A percentile compares a stretch with the other conserved stretches of the same genome.
Conservation (phyloP, 2,113 vertebrate species). For the Corythoichthys intestinalis region DNA sequence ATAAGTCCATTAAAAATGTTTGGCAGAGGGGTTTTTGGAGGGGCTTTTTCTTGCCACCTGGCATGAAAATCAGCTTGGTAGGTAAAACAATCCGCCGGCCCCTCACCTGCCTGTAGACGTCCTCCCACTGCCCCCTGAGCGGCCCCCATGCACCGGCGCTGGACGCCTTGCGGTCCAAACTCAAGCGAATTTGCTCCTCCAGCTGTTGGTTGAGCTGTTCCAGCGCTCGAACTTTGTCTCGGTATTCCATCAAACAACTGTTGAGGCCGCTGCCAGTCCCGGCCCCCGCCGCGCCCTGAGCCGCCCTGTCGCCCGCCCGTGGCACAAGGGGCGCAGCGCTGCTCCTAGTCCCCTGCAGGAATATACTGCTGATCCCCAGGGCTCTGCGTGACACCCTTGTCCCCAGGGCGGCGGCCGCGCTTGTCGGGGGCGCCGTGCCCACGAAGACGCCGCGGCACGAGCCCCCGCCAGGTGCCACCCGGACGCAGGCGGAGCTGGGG, state of each 20-base stretch:
- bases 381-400: constrained; percentile 85
- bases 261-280: constrained; percentile 72
- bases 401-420: constrained; percentile 71
- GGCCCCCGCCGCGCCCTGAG: constrained; percentile 37
- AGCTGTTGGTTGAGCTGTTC: constrained; percentile 88
- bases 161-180: constrained; percentile 81
- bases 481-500: constrained; percentile 28
- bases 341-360: constrained; percentile 86
- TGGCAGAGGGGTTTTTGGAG: too few species aligned
- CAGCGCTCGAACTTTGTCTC: constrained; percentile 84
- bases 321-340: constrained; percentile 68
- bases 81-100: background rate
- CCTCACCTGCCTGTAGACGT: constrained; percentile 82
- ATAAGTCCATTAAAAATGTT: too few species aligned
- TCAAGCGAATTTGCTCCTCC: constrained; percentile 82
- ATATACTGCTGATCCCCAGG: constrained; percentile 91
- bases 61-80: too few species aligned
- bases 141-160: constrained; percentile 76
- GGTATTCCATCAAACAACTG: constrained; percentile 83
- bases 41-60: too few species aligned
- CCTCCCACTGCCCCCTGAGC: constrained; percentile 79
- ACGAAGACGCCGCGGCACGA: constrained; percentile 76
- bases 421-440: constrained; percentile 62
- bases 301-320: constrained; percentile 63
- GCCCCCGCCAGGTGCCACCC: background rate